Base-by-base conservation (phyloP, 2,888 invertebrate species). In the Ormyrus thymus region DNA sequence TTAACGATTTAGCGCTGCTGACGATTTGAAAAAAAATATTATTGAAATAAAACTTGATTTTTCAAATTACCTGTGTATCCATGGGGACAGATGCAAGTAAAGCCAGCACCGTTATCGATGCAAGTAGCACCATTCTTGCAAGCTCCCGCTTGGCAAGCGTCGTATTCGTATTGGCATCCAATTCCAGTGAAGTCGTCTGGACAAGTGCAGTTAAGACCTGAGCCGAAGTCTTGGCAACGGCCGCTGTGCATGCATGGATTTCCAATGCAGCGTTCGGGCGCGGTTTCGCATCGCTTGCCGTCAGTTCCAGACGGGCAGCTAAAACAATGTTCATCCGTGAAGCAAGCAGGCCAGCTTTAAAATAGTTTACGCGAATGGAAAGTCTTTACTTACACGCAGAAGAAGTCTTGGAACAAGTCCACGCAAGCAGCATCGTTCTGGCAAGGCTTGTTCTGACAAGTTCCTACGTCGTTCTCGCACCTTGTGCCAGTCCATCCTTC, bases 281-380 rank as follows among this genome's bases (percentile, higher is more conserved):
- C 97, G 0, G 97, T 97, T 91, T 98, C 98, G 89, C 98, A 98
- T 89, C 97, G 96, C 90, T 98, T 98, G 9, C 98, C 98, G 87
- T 98, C 98, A 0, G 98, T 98, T 84, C 98, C 98, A 82, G 96
- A 97, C 64, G 97, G 97, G 86, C 97, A 97, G 8, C 95, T 95
- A 84, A 1, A 1, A 45, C 75, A 61, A 59, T n/a, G 0, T 50
- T 71, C 55, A 29, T 29, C 4, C 29, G 29, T 29, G 29, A 29
- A 29, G 29, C 29, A 29, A 29, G 4, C 4, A 0, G 29, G 71
- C 43, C 50, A 7, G 6, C 7, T 58, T 29, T 51, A 29, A 46
- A 66, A 70, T 68, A 10, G 9, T 58, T 1, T 59, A 11, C 7
- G 8, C 8, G 3, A 29, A 53, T 15, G 45, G 46, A 48, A 69